Conservation (phyloP, 1,140 invertebrate genomes). For the Apis mellifera region DNA sequence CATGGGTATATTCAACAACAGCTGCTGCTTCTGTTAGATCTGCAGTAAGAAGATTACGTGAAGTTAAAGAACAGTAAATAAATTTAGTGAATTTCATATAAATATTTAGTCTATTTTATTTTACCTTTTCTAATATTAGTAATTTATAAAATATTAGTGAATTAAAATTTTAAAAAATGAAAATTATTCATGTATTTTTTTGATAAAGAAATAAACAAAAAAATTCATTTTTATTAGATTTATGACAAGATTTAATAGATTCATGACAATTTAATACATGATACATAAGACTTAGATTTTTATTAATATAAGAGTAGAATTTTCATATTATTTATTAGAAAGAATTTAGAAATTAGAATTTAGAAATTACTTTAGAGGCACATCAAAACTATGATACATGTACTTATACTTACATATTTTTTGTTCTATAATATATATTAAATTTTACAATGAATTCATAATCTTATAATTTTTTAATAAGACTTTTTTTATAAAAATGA, state of each 20-base stretch:
- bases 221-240: neutral
- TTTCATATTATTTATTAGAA: neutral
- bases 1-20: slow-evolving; percentile 98
- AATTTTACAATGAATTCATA: neutral
- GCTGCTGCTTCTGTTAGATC: slow-evolving; percentile 97
- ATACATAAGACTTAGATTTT: slow-evolving; percentile 31
- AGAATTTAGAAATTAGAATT: too few relatives aligned
- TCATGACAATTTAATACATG: slow-evolving; percentile 12
- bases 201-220: slow-evolving; percentile 11
- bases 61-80: slow-evolving; percentile 94
- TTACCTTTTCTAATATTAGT: slow-evolving; percentile 9
- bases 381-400: slow-evolving; percentile 9
- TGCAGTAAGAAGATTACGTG: slow-evolving; percentile 96
- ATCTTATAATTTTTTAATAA: slow-evolving; percentile 2
- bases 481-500: neutral
- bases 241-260: too few relatives aligned
- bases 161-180: neutral
- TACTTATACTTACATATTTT: slow-evolving; percentile 21
- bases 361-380: slow-evolving; percentile 35
- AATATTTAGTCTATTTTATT: slow-evolving; percentile 27
- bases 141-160: neutral
- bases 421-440: neutral
- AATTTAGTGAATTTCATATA: slow-evolving; percentile 59
- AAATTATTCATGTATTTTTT: neutral
- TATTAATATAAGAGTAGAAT: neutral